Conservation (phyloP, 1,140 invertebrate genomes). For the Aphelenchoides avenae region DNA sequence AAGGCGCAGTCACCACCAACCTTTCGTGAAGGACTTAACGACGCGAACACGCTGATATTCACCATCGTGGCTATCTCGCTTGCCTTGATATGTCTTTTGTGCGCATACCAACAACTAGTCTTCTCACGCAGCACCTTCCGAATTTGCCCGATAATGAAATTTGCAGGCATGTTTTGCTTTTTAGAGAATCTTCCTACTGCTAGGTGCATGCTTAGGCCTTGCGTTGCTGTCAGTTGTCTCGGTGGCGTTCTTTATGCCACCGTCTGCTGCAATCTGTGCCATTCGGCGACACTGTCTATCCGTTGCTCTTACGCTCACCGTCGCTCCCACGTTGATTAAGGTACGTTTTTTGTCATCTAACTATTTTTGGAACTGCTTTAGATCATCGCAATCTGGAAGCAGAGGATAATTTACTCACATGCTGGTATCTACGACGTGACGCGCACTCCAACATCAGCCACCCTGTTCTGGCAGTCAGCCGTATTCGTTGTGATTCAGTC, state of each 20-base stretch:
- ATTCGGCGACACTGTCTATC: conserved; percentile 30
- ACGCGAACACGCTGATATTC: conserved; percentile 33
- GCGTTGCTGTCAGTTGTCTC: conserved; percentile 33
- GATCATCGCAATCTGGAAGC: conserved; percentile 10
- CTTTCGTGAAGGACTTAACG: conserved; percentile 22
- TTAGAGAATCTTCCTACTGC: no score
- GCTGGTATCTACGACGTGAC: conserved; percentile 20
- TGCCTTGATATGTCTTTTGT: conserved; percentile 41
- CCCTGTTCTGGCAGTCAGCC: conserved; percentile 19
- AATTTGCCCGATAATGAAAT: conserved; percentile 33
- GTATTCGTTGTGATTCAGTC: conserved; percentile 18
- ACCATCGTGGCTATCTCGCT: conserved; percentile 26
- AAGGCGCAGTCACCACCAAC: conserved; percentile 22
- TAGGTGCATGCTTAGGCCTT: no score
- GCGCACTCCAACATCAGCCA: neutral
- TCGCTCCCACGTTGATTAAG: conserved; percentile 44
- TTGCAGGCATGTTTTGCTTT: no score
- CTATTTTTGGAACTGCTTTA: conserved; percentile 7
- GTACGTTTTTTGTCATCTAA: neutral
- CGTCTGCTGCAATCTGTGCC: conserved; percentile 39
- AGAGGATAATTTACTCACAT: conserved; percentile 14
- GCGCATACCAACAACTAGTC: conserved; percentile 45
- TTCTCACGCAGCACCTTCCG: conserved; percentile 28
- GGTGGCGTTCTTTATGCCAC: conserved; percentile 43
- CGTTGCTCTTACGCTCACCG: conserved; percentile 33